These are phyloP conservation scores for pig (Sus scrofa) DNA, from an alignment of 2,113 vertebrate genomes.

Conservation along the genomic window T2T-Sscrofa CM000820.6:2518001-2518500, in stretches of 20 bases:
- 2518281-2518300: constrained; percentile 22
- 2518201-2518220: neutral
- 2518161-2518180: constrained; percentile 28
- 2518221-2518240: neutral
- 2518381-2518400: constrained; percentile 41
- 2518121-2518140: neutral
- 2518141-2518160: neutral
- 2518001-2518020: neutral
- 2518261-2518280: neutral
- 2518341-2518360: constrained; percentile 58
- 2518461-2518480: constrained; percentile 56
- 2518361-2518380: constrained; percentile 56
- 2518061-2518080: neutral
- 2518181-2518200: neutral
- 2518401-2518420: constrained; percentile 43
- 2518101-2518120: constrained; percentile 9
- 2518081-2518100: constrained; percentile 40
- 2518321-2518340: constrained; percentile 51
- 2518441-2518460: constrained; percentile 35
- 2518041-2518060: neutral
- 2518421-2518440: constrained; percentile 56
- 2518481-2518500: constrained; percentile 62
- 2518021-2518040: neutral
- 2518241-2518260: neutral
- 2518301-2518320: constrained; percentile 27